Evolutionary conservation across 1,140 invertebrate genomes (phyloP).

Genomic region (Probaryconus sp.): DNA sequence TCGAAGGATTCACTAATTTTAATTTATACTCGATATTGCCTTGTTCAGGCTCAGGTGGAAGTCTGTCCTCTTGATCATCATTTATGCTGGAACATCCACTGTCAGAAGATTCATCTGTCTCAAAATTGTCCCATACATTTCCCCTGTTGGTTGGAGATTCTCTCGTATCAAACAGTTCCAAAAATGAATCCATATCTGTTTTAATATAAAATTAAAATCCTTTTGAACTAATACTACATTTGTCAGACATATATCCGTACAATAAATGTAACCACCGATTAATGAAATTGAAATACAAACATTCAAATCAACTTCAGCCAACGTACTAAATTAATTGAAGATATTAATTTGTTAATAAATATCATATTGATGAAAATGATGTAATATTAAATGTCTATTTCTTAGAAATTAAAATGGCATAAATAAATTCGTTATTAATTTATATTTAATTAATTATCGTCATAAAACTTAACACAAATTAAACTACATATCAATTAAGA

Average conservation of each 20-base stretch:
- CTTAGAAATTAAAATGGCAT: too few species aligned
- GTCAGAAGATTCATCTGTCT: slow-evolving; percentile 69
- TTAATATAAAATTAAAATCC: slow-evolving; percentile 6
- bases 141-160: slow-evolving; percentile 70
- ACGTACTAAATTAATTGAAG: too few species aligned
- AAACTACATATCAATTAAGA: too few species aligned
- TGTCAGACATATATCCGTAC: slow-evolving; percentile 29
- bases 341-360: too few species aligned
- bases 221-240: slow-evolving; percentile 15
- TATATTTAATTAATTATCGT: too few species aligned
- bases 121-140: slow-evolving; percentile 71
- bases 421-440: too few species aligned
- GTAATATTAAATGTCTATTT: too few species aligned
- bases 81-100: slow-evolving; percentile 67
- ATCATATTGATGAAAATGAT: too few species aligned
- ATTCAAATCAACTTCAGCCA: too few species aligned
- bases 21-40: slow-evolving; percentile 97
- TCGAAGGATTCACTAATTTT: slow-evolving; percentile 90
- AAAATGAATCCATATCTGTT: slow-evolving; percentile 85
- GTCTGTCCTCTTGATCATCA: slow-evolving; percentile 78
- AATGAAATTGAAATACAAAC: too few species aligned
- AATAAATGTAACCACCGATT: too few species aligned
- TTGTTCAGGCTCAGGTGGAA: slow-evolving; percentile 93
- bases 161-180: slow-evolving; percentile 87
- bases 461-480: too few species aligned